Conservation (phyloP, 2,797 vertebrate species). For the Eulemur rubriventer region DNA sequence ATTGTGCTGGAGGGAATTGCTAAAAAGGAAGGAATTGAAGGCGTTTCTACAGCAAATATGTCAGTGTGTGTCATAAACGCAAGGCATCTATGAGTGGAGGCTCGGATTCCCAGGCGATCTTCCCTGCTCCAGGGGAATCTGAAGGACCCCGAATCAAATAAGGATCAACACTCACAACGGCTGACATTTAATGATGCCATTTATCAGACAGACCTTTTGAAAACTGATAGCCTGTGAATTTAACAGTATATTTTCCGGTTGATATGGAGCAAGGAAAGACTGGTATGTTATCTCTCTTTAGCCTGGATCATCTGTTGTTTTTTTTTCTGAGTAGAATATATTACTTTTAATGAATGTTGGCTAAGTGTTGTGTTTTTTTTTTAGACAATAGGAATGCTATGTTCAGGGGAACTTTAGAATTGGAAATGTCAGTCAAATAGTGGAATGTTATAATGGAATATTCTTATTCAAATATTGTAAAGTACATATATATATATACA, state of each 20-base stretch:
- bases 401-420: not conserved
- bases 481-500: not conserved
- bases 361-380: slow-evolving; percentile 34
- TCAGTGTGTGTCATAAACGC: not conserved
- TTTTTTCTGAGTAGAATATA: slow-evolving; percentile 2
- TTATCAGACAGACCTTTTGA: slow-evolving; percentile 55
- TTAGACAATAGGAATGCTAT: not conserved
- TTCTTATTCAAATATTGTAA: slow-evolving; percentile 7
- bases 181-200: not conserved
- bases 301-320: not conserved
- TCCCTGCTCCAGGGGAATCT: not conserved
- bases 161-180: slow-evolving; percentile 7
- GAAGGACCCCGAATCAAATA: slow-evolving; percentile 41
- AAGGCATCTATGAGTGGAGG: not conserved
- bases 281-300: slow-evolving; percentile 52
- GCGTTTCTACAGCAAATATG: slow-evolving; percentile 44
- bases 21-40: slow-evolving; percentile 57
- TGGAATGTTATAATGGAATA: not conserved
- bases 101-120: not conserved
- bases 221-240: slow-evolving; percentile 22
- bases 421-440: slow-evolving; percentile 15
- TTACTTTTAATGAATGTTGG: slow-evolving; percentile 53
- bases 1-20: slow-evolving; percentile 4
- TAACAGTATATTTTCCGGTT: slow-evolving; percentile 46
- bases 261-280: not conserved